These are phyloP conservation scores for Aphodius granarius DNA, from an alignment of 2,888 invertebrate species.

Conservation along the genomic window DNA sequence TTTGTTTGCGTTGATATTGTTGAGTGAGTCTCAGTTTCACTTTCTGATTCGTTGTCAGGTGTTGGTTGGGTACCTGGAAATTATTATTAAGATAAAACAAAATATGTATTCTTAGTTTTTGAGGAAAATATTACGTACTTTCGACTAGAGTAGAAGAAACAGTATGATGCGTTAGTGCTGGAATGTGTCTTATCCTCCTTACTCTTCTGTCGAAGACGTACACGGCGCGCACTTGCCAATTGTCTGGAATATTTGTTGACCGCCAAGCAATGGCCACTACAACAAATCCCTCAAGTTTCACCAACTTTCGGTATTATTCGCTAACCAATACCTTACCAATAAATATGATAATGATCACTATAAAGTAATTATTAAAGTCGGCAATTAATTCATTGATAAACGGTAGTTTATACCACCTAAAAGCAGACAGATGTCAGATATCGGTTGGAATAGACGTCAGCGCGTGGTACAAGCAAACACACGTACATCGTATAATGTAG, in stretches of 20 bases:
- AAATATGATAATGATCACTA: constrained; percentile 59
- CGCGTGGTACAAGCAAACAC: neutral
- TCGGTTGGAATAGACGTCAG: neutral
- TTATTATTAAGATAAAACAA: no score
- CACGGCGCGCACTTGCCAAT: constrained; percentile 65
- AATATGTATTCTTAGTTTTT: no score
- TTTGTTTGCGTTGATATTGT: constrained; percentile 14
- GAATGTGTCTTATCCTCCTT: constrained; percentile 50
- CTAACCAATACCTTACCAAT: constrained; percentile 45
- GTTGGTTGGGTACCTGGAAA: constrained; percentile 20
- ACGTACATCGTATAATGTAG: constrained; percentile 22
- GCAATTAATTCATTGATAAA: constrained; percentile 83
- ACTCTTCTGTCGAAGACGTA: constrained; percentile 63
- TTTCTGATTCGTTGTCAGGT: constrained; percentile 11
- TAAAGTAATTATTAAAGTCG: constrained; percentile 77
- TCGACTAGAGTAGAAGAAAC: constrained; percentile 47
- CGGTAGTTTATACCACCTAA: constrained; percentile 60
- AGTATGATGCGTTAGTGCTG: constrained; percentile 49
- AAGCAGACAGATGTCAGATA: neutral
- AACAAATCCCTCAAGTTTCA: constrained; percentile 26
- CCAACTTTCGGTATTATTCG: neutral
- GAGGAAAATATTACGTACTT: constrained; percentile 35
- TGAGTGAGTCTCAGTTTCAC: constrained; percentile 7
- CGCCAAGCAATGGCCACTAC: constrained; percentile 71
- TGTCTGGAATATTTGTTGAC: constrained; percentile 69